Percentiles rank a stretch among this genome's conserved stretches.
phyloP scores from a whole-genome alignment of 2,113 vertebrate species.

The Syrrhaptes paradoxus region DNA sequence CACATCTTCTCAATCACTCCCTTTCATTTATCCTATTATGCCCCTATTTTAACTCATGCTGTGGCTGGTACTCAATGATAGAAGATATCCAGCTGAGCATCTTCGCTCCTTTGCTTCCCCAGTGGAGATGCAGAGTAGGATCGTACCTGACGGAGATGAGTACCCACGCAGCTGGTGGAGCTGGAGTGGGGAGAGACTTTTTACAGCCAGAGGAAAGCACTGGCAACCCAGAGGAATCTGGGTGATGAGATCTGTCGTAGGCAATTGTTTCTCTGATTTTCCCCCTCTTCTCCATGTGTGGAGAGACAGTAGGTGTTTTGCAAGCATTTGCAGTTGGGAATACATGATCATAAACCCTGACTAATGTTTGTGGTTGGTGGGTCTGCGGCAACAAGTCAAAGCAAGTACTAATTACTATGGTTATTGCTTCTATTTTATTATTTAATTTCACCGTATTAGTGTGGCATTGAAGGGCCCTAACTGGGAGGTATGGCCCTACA shows the following conservation, averaged over 20 bases:
- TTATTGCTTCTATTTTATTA: slow-evolving; percentile 57
- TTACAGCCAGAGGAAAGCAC: neutral
- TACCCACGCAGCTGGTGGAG: neutral
- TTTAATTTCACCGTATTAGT: slow-evolving; percentile 53
- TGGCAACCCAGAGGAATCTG: neutral
- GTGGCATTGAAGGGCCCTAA: slow-evolving; percentile 26
- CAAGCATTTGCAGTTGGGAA: slow-evolving; percentile 19
- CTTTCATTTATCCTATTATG: slow-evolving; percentile 75
- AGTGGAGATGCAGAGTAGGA: neutral
- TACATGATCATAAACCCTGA: slow-evolving; percentile 29
- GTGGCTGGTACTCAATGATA: slow-evolving; percentile 53
- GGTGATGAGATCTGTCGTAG: neutral
- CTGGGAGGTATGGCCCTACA: neutral
- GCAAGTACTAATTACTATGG: slow-evolving; percentile 40
- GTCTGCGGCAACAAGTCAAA: slow-evolving; percentile 55
- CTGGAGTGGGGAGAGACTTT: neutral
- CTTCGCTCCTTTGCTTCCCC: neutral
- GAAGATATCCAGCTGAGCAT: slow-evolving; percentile 62
- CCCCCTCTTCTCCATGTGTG: neutral
- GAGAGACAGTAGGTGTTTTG: slow-evolving; percentile 35
- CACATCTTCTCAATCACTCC: slow-evolving; percentile 77
- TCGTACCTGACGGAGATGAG: neutral
- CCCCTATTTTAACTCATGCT: slow-evolving; percentile 66
- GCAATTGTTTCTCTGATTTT: neutral
- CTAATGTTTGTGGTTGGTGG: slow-evolving; percentile 62